Base-by-base conservation (phyloP, 2,113 vertebrate genomes). In the Ochotona curzoniae region DNA sequence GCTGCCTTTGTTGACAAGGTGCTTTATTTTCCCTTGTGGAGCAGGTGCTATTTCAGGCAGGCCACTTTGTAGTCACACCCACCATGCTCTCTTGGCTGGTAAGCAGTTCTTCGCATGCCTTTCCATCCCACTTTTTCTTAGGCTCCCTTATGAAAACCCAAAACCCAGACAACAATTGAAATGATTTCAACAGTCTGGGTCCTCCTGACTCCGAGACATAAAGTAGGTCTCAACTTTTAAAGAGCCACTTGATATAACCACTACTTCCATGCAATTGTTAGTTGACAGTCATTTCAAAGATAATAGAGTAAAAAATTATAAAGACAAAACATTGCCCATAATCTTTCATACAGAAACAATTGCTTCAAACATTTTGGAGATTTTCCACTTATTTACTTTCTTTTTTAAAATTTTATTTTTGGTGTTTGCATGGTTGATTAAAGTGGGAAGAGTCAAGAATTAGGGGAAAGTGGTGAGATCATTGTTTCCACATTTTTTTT, bases 261-360 rank as follows among this genome's bases (percentile, higher is more conserved):
- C 35, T 26, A 20, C 30, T 78, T 64, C 28, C 17, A 78, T 75
- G 26, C 54, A 71, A 96, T 71, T 49, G 44, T 25, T 81, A 75
- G 73, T 61, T 54, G 17, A 17, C 8, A 79, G 57, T 8, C 44
- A 26, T 79, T 89, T 85, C 70, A 88, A 79, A 97, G 57, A 35
- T 60, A 81, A 17, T 54, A 83, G 26, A 66, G 32, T n/a, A 49
- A 66, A 92, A 93, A 93, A 51, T 38, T 44, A 30, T 30, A 61
- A 92, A 75, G 25, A 78, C 57, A 79, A 64, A 54, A 90, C 73
- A 21, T 83, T 30, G 66, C 26, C 1, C 28, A 60, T 47, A 61
- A 63, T 76, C 6, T 11, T 80, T 83, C 1, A 28, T 30, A 15
- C 5, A 91, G 61, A 93, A 84, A 21, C 26, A 67, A 47, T 87